These are phyloP conservation scores for Drosophila auraria DNA, from an alignment of 1,140 invertebrate species.

Conservation along the genomic window DNA sequence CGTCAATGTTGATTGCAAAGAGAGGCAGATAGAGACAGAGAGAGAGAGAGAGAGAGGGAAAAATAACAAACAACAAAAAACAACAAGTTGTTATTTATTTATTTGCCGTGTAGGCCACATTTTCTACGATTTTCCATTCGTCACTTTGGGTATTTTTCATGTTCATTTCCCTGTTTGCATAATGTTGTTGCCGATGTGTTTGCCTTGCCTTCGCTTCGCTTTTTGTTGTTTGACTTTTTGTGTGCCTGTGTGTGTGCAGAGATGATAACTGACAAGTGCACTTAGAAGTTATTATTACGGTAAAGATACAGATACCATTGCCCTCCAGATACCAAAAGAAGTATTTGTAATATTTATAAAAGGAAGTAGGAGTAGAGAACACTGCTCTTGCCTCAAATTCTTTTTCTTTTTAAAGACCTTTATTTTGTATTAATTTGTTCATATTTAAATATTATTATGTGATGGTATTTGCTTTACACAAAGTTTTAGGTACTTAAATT, in stretches of 20 bases:
- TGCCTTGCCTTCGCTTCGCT: constrained; percentile 49
- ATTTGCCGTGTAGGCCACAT: constrained; percentile 66
- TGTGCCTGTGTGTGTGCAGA: constrained; percentile 32
- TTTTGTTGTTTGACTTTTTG: constrained; percentile 30
- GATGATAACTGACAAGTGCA: constrained; percentile 69
- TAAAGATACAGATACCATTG: constrained; percentile 20
- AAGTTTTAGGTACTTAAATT: too few relatives aligned
- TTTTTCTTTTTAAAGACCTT: not conserved
- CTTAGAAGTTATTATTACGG: constrained; percentile 32
- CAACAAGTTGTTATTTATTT: constrained; percentile 52
- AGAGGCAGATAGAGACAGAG: too few relatives aligned
- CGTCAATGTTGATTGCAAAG: constrained; percentile 56
- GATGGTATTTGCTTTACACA: too few relatives aligned
- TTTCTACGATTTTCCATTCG: constrained; percentile 58
- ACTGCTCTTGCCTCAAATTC: not conserved
- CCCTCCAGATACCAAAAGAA: not conserved
- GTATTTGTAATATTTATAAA: not conserved
- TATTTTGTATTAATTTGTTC: not conserved
- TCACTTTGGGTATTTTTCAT: constrained; percentile 40
- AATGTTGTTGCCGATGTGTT: constrained; percentile 54
- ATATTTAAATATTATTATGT: not conserved
- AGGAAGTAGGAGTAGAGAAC: too few relatives aligned
- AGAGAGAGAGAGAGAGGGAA: constrained; percentile 16
- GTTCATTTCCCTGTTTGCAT: constrained; percentile 65
- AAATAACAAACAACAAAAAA: constrained; percentile 12